Conservation (phyloP, 2,888 invertebrate genomes). For the Dendrolimus pini region DNA sequence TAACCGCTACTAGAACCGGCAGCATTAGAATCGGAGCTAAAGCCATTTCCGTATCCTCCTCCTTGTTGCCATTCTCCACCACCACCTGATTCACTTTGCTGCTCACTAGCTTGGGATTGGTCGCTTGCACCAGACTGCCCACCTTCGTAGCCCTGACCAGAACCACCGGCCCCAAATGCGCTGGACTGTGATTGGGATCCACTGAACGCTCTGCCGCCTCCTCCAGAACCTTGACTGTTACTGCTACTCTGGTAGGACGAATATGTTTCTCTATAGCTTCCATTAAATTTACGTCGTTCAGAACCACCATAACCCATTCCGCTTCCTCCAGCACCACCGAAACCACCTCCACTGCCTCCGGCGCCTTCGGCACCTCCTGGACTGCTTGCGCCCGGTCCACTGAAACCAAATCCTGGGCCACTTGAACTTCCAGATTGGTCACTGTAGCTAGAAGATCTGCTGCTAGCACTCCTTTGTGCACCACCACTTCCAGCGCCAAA, state of each 20-base stretch:
- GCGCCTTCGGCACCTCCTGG: neutral
- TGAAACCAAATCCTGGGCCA: too few species aligned
- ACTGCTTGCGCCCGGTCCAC: too few species aligned
- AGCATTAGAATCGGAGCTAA: constrained; percentile 9
- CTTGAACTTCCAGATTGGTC: neutral
- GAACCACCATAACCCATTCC: constrained; percentile 2
- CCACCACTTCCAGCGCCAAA: neutral
- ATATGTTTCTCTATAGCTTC: constrained; percentile 28
- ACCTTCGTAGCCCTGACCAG: constrained; percentile 2
- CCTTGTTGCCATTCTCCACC: constrained; percentile 15
- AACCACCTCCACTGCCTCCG: neutral
- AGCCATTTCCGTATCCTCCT: constrained; percentile 11
- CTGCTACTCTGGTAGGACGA: constrained; percentile 23
- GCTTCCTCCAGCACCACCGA: neutral
- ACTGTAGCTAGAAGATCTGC: constrained; percentile 1
- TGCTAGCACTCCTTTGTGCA: constrained; percentile 1
- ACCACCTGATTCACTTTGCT: constrained; percentile 7
- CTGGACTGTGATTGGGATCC: constrained; percentile 2
- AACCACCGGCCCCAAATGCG: neutral
- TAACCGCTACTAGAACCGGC: constrained; percentile 1
- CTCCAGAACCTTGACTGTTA: neutral
- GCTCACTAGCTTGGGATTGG: constrained; percentile 1
- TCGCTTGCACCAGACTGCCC: constrained; percentile 2
- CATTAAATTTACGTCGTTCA: constrained; percentile 11
- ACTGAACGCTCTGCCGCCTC: neutral